A percentile compares a stretch with the other conserved stretches of the same genome.
Evolutionary conservation across 2,113 vertebrate genomes (phyloP).

Genomic region (Melanostigma gelatinosum): DNA sequence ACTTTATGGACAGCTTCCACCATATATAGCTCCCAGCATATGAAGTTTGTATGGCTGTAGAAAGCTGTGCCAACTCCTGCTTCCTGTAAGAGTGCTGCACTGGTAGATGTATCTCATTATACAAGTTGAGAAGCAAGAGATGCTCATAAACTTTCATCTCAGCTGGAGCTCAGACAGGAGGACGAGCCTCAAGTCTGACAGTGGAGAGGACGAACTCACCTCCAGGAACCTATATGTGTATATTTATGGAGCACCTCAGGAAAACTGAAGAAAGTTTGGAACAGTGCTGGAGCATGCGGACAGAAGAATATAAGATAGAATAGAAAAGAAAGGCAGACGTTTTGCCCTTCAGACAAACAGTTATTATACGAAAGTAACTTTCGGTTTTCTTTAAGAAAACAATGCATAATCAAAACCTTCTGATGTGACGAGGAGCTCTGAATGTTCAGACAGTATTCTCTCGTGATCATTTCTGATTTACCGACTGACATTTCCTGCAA

Average conservation of each 20-base stretch:
- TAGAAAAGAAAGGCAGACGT: neutral
- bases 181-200: neutral
- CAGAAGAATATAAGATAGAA: neutral
- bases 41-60: neutral
- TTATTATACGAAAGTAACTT: constrained; percentile 5
- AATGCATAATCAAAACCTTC: neutral
- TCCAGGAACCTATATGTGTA: neutral
- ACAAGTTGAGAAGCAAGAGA: constrained; percentile 4
- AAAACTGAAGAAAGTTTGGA: neutral
- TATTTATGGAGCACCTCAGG: neutral
- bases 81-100: neutral
- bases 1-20: neutral
- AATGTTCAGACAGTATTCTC: constrained; percentile 5
- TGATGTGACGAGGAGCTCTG: neutral
- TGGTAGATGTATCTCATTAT: constrained; percentile 15
- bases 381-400: neutral
- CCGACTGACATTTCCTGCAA: neutral
- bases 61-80: neutral
- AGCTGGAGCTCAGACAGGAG: constrained; percentile 13
- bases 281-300: neutral
- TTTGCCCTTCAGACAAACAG: constrained; percentile 1
- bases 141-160: constrained; percentile 32
- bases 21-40: neutral
- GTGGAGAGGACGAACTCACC: constrained; percentile 2
- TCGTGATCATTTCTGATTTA: neutral